phyloP scores from a whole-genome alignment of 2,113 vertebrate genomes.

The Phalacrocorax brasilianus region DNA sequence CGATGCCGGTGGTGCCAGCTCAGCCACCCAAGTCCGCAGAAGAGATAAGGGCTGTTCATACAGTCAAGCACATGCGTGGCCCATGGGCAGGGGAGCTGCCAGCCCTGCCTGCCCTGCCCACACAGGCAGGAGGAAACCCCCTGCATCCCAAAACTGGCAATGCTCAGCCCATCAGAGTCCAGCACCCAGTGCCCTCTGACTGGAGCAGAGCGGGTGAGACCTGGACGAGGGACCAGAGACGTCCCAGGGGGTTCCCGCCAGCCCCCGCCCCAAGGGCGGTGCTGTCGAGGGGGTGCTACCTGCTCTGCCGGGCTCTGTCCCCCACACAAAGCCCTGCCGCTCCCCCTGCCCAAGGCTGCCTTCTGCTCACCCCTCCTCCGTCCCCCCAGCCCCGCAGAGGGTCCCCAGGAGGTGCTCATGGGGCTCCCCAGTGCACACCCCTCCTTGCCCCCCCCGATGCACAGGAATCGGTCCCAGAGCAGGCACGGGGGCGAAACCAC shows the following conservation, averaged over 20 bases:
- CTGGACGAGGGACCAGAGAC: not conserved
- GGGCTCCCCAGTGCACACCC: not conserved
- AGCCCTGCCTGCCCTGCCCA: not conserved
- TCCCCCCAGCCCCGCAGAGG: not conserved
- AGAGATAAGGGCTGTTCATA: not conserved
- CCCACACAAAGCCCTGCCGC: not conserved
- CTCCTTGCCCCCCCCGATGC: no score
- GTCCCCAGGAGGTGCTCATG: not conserved
- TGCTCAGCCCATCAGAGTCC: not conserved
- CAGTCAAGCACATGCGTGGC: fast-evolving
- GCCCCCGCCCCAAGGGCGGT: fast-evolving
- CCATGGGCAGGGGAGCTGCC: not conserved
- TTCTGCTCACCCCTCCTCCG: not conserved
- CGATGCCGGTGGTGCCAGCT: not conserved
- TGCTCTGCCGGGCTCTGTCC: not conserved
- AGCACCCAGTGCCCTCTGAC: not conserved
- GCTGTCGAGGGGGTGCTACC: not conserved
- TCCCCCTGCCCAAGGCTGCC: not conserved
- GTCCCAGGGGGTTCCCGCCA: not conserved
- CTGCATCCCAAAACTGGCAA: not conserved
- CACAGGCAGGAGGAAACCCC: not conserved
- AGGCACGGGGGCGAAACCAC: fast-evolving
- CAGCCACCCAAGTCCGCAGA: not conserved
- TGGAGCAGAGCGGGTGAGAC: not conserved
- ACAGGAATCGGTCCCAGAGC: not conserved